Percentiles rank a stretch among this genome's conserved stretches.
phyloP scores from a whole-genome alignment of 2,113 vertebrate genomes.

The Antigone vipio region DNA sequence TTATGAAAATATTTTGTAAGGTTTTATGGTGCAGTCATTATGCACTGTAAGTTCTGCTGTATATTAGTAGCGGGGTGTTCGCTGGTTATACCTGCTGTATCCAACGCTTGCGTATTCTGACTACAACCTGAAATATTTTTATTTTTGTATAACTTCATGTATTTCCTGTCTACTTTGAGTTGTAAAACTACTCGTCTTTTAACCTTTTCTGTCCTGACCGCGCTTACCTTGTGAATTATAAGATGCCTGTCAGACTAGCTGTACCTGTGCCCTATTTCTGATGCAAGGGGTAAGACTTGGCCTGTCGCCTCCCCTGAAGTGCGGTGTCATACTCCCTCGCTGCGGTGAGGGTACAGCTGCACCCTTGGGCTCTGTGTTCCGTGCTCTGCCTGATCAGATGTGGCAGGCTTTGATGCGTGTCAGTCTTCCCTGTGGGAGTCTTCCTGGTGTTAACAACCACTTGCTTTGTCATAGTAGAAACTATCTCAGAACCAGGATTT shows the following conservation, averaged over 20 bases:
- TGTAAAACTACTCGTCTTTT: not conserved
- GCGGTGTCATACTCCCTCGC: fast-evolving
- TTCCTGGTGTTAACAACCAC: not conserved
- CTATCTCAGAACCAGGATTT: not conserved
- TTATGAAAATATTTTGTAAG: not conserved
- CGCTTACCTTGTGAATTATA: not conserved
- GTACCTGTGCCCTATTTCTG: not conserved
- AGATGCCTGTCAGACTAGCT: not conserved
- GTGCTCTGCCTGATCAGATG: not conserved
- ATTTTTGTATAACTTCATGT: not conserved
- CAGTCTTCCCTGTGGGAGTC: not conserved
- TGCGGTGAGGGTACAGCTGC: not conserved
- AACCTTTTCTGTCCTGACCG: not conserved
- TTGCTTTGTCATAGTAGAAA: not conserved
- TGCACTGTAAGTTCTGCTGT: not conserved
- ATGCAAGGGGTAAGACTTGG: not conserved
- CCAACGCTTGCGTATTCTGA: not conserved
- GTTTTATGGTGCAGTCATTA: not conserved
- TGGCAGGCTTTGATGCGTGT: not conserved
- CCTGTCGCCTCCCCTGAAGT: not conserved
- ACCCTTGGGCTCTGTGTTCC: not conserved
- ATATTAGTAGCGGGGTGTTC: not conserved
- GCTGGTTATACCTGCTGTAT: not conserved
- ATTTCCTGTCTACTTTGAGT: not conserved
- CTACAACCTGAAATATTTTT: not conserved